A percentile compares a stretch with the other conserved stretches of the same genome.
Evolutionary conservation across 2,888 invertebrate genomes (phyloP).

Genomic region (Lithophane leautieri): DNA sequence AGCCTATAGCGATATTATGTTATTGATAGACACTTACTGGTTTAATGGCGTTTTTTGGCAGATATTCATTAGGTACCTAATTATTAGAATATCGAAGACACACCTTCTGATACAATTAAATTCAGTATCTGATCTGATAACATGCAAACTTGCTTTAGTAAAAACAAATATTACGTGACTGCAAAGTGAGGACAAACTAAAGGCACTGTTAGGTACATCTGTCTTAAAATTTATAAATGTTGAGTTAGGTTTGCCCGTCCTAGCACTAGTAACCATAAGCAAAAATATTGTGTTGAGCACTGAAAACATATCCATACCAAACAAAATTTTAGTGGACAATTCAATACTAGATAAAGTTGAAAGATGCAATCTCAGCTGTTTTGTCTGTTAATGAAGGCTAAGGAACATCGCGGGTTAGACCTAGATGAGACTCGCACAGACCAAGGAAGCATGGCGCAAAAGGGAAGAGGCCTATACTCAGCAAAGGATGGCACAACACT

Average conservation of each 20-base stretch:
- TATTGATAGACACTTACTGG: slow-evolving; percentile 1
- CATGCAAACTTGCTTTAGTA: slow-evolving; percentile 2
- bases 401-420: no score
- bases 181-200: neutral
- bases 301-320: neutral
- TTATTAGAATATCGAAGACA: slow-evolving; percentile 7
- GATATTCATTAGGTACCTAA: slow-evolving; percentile 1
- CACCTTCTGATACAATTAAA: slow-evolving; percentile 18
- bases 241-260: neutral
- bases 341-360: slow-evolving; percentile 4
- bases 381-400: neutral
- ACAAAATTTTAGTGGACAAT: neutral
- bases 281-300: slow-evolving; percentile 2
- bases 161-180: slow-evolving; percentile 16
- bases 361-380: neutral
- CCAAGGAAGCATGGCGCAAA: no score
- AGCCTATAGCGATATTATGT: neutral
- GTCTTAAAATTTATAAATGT: neutral
- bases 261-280: neutral
- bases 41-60: slow-evolving; percentile 30
- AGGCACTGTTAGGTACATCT: neutral
- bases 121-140: slow-evolving; percentile 31
- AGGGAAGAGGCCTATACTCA: no score
- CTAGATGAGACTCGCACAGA: no score
- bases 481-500: no score